Evolutionary conservation across 1,140 invertebrate genomes (phyloP), one percentile per base, ranked within the genome.

Genomic region (Procambarus virginalis): DNA sequence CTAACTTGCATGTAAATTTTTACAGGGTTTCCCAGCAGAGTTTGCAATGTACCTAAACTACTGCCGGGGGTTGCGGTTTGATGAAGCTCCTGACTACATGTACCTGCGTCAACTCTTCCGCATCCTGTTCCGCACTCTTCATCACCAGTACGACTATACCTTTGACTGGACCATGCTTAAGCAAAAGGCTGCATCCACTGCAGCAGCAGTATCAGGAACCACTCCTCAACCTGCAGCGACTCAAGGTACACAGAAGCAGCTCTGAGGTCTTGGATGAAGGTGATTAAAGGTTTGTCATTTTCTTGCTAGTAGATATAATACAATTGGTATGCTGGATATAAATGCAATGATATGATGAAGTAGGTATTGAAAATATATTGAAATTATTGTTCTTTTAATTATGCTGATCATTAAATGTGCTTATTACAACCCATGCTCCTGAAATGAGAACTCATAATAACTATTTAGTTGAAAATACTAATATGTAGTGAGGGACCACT

Each of bases 41-140:
- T 96, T 96, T 94, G 94, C 95, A 60, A 96, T 96, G 95, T 96
- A 96, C 92, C 93, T 96, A 70, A 96, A 96, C 93, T 96, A 96
- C 93, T 96, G 95, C 92, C 94, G 95, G 79, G 95, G 95, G 45
- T 93, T 96, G 58, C 93, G 95, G 73, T 96, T 96, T 93, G 96
- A 96, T 91, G 96, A 96, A 92, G 94, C 95, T 9, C 96, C 96
- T 14, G 96, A 96, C 93, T 96, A 96, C 93, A 96, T 96, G 93
- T 96, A 96, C 93, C 93, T 96, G 80, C 93, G 96, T 55, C 95
- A 96, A 93, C 93, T 96, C 76, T 96, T 96, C 93, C 94, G 95
- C 64, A 96, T 96, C 92, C 93, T 96, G 64, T 96, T 96, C 93
- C 94, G 96, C 75, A 96, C 95, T 12, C 94, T 96, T 2, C 96